phyloP scores from a whole-genome alignment of 2,797 vertebrate species.

The Micrastur ruficollis region DNA sequence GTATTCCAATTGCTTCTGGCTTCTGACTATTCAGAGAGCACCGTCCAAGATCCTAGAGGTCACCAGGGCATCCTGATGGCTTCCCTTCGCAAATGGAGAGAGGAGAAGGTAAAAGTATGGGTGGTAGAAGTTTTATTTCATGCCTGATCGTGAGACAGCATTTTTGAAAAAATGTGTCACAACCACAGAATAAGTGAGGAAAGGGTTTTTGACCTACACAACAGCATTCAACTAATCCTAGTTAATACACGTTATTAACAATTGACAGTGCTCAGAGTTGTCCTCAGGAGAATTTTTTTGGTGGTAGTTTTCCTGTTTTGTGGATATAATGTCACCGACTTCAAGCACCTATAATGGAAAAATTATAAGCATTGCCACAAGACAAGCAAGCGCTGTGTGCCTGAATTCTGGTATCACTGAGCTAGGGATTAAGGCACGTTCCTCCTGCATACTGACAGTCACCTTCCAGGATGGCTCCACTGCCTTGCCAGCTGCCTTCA shows the following conservation, averaged over 20 bases:
- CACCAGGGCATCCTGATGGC: not conserved
- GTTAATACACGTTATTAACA: conserved; percentile 24
- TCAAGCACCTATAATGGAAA: not conserved
- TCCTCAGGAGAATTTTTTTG: not conserved
- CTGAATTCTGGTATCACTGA: not conserved
- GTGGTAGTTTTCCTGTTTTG: not conserved
- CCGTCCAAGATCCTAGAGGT: not conserved
- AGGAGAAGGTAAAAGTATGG: not conserved
- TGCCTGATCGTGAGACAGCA: accelerated
- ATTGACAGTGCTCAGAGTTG: not conserved
- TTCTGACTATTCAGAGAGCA: not conserved
- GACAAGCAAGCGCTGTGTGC: not conserved
- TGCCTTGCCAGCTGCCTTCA: not conserved
- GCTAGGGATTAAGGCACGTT: not conserved
- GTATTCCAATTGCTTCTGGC: not conserved
- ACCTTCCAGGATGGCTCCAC: not conserved
- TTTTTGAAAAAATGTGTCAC: not conserved
- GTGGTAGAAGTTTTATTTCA: not conserved
- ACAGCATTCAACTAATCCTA: not conserved
- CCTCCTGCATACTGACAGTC: not conserved
- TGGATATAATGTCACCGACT: not conserved
- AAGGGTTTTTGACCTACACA: not conserved
- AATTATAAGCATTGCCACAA: accelerated
- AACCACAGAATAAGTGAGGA: not conserved
- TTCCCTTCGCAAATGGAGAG: not conserved